Conservation (phyloP, 1,140 invertebrate genomes). For the Glomeris maerens region DNA sequence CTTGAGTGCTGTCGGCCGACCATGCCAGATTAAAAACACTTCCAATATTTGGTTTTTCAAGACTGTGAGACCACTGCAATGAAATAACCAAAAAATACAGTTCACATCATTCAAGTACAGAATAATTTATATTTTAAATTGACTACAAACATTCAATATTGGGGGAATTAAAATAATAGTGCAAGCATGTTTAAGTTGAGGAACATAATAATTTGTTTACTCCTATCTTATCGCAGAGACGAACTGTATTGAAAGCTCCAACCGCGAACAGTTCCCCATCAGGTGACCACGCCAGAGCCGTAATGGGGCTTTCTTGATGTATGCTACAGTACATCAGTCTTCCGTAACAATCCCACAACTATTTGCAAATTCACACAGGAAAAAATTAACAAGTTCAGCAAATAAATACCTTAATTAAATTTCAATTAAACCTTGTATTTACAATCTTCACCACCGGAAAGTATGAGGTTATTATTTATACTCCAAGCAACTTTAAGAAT, state of each 20-base stretch:
- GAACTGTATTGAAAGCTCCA: constrained; percentile 80
- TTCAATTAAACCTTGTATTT: constrained; percentile 72
- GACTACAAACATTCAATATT: too few relatives aligned
- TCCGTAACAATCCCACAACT: constrained; percentile 81
- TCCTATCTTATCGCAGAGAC: constrained; percentile 83
- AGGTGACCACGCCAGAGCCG: constrained; percentile 74
- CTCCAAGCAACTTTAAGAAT: constrained; percentile 83
- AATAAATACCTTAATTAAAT: too few relatives aligned
- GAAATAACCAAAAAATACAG: constrained; percentile 13
- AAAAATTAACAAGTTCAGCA: not conserved
- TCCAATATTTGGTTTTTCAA: constrained; percentile 71
- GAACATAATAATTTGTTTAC: constrained; percentile 39
- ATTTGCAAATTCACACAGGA: not conserved
- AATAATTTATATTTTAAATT: too few relatives aligned
- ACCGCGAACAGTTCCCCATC: constrained; percentile 82
- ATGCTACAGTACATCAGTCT: constrained; percentile 67
- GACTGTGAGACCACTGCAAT: constrained; percentile 79
- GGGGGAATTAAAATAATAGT: too few relatives aligned
- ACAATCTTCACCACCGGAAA: constrained; percentile 92
- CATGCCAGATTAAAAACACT: constrained; percentile 76
- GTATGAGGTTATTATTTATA: constrained; percentile 64
- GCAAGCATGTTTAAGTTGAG: constrained; percentile 10
- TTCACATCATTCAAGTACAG: too few relatives aligned
- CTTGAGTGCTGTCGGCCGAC: constrained; percentile 90
- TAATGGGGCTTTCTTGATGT: constrained; percentile 77